Conservation (phyloP, 2,797 vertebrate species). For the Heteromormyrus szaboi region DNA sequence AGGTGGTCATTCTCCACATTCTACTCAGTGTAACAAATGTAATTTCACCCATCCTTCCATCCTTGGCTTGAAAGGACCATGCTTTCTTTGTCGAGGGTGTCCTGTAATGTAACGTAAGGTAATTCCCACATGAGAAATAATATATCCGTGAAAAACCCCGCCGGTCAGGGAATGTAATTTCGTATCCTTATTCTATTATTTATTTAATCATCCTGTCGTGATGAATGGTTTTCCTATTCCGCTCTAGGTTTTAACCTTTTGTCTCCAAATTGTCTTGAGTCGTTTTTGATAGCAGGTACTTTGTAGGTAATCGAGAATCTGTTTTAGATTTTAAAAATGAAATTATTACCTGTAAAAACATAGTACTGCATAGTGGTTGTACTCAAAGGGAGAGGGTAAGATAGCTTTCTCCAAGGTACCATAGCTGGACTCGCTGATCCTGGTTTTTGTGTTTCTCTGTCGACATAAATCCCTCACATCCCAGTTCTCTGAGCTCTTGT, state of each 20-base stretch:
- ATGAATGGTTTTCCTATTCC: background rate
- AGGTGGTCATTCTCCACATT: constrained; percentile 19
- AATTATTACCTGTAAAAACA: background rate
- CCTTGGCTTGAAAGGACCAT: background rate
- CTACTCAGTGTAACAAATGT: constrained; percentile 14
- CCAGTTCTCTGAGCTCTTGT: background rate
- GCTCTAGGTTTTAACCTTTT: background rate
- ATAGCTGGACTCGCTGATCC: background rate
- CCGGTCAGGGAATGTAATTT: background rate
- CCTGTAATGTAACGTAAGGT: background rate
- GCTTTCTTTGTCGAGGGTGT: constrained; percentile 6
- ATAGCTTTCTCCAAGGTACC: background rate
- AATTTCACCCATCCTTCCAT: constrained; percentile 3
- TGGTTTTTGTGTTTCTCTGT: background rate
- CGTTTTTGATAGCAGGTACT: background rate
- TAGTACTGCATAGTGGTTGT: background rate
- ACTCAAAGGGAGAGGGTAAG: background rate
- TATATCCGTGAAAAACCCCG: background rate
- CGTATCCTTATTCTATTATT: background rate
- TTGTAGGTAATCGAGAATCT: background rate
- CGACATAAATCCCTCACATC: background rate
- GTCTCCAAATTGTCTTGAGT: background rate
- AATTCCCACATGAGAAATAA: background rate
- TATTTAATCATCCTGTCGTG: background rate
- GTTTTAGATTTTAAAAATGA: background rate